Base-by-base conservation (phyloP, 2,888 invertebrate genomes). In the Ichneumon xanthorius region DNA sequence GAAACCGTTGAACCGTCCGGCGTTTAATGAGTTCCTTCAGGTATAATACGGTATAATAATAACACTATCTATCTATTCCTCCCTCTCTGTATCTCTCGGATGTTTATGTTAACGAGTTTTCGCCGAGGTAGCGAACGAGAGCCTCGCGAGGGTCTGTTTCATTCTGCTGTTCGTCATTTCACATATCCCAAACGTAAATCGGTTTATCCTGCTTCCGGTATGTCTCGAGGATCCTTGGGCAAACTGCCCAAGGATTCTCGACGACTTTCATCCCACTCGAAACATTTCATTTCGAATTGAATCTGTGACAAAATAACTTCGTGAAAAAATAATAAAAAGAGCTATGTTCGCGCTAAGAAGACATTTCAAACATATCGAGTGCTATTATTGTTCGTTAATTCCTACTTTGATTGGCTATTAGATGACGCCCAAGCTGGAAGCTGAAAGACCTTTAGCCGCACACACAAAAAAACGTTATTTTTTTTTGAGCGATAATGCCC, bases 51-150 rank as follows among this genome's bases (percentile, higher is more conserved):
- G 22, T 22, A 55, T 55, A 58, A 58, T 26, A 58, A 26, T 26
- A 58, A 58, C 11, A 6, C 68, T 71, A 1, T 76, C 37, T 71
- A 53, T 67, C 33, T 30, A 6, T 48, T 63, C 33, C 9, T 67
- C 53, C 61, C 48, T 58, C n/a, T 37, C 11, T 33, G 37, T 45
- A 53, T 73, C 14, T 61, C 58, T 73, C 33, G 48, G 11, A 5
- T 22, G 22, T 48, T 85, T 78, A 50, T 78, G 73, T 81, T 73
- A 85, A 81, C 78, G 73, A 78, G 65, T 70, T 85, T 70, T 26
- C 63, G 61, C 16, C 67, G 53, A 68, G 40, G 58, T 80, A 40
- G 63, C 50, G 33, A 72, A 65, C 26, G 68, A 61, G 37, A 48
- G 14, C 65, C 68, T 40, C 48, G 71, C 50, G 22, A 79, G 4